These are phyloP conservation scores for Gasterosteus nipponicus DNA, from an alignment of 2,113 vertebrate species.

Conservation along the genomic window DNA sequence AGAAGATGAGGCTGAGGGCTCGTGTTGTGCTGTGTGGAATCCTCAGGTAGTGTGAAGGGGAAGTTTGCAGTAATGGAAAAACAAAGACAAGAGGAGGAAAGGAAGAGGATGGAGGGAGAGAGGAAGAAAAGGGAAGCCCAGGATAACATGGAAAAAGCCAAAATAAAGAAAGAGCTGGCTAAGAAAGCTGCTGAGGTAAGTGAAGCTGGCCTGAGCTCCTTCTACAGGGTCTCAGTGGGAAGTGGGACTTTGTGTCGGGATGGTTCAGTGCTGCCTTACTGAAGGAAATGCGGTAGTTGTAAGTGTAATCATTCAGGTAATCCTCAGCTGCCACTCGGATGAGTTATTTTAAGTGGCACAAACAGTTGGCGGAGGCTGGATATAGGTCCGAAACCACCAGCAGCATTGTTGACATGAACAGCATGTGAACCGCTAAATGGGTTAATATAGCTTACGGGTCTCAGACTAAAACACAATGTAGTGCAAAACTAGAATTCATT, in stretches of 20 bases:
- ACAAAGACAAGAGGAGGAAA: slow-evolving; percentile 91
- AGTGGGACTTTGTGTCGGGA: neutral
- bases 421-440: slow-evolving; percentile 21
- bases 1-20: slow-evolving; percentile 22
- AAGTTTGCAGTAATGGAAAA: slow-evolving; percentile 99
- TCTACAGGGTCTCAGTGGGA: neutral
- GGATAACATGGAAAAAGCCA: slow-evolving; percentile 93
- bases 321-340: slow-evolving; percentile 64
- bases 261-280: neutral
- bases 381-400: slow-evolving; percentile 44
- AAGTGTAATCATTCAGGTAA: slow-evolving; percentile 65
- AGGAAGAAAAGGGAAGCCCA: slow-evolving; percentile 91
- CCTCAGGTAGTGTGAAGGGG: slow-evolving; percentile 94
- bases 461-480: neutral
- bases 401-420: slow-evolving; percentile 45
- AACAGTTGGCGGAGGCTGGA: slow-evolving; percentile 56
- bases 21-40: slow-evolving; percentile 32
- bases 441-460: neutral
- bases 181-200: slow-evolving; percentile 94
- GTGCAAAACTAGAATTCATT: neutral
- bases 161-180: slow-evolving; percentile 94
- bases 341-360: slow-evolving; percentile 65
- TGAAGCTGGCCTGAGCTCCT: slow-evolving; percentile 49
- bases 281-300: slow-evolving; percentile 33
- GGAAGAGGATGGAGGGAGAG: slow-evolving; percentile 90